A percentile compares a stretch with the other conserved stretches of the same genome.
Conservation (phyloP, 1,140 invertebrate genomes). For the Delia radicum region DNA sequence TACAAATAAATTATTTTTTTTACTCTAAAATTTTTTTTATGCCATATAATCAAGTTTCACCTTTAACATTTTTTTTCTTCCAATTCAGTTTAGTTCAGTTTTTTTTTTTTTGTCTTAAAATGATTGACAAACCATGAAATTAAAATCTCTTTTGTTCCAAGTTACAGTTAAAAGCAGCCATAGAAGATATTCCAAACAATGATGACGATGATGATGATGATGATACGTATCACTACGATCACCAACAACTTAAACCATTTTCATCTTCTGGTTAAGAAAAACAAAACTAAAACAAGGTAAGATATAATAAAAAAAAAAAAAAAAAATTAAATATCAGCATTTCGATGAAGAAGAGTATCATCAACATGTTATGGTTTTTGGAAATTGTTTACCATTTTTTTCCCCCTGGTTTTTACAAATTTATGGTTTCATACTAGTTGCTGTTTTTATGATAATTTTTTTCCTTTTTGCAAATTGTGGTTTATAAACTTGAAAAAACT, state of each 20-base stretch:
- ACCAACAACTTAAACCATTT: not conserved
- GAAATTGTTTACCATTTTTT: constrained; percentile 5
- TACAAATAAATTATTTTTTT: too few relatives aligned
- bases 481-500: not conserved
- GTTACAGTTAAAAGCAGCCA: not conserved
- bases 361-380: not conserved
- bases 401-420: not conserved
- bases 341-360: not conserved
- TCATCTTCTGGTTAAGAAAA: not conserved
- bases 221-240: not conserved
- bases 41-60: constrained; percentile 4
- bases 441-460: not conserved
- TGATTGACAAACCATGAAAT: constrained; percentile 4
- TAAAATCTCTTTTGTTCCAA: not conserved
- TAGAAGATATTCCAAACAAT: not conserved
- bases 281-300: not conserved
- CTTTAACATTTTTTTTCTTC: not conserved
- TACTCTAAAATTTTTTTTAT: not conserved
- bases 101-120: not conserved
- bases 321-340: not conserved
- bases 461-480: not conserved
- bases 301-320: not conserved
- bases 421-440: not conserved
- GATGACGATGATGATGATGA: not conserved
- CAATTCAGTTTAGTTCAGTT: not conserved